Evolutionary conservation across 1,140 invertebrate genomes (phyloP).

Genomic region (Pentalonia nigronervosa): DNA sequence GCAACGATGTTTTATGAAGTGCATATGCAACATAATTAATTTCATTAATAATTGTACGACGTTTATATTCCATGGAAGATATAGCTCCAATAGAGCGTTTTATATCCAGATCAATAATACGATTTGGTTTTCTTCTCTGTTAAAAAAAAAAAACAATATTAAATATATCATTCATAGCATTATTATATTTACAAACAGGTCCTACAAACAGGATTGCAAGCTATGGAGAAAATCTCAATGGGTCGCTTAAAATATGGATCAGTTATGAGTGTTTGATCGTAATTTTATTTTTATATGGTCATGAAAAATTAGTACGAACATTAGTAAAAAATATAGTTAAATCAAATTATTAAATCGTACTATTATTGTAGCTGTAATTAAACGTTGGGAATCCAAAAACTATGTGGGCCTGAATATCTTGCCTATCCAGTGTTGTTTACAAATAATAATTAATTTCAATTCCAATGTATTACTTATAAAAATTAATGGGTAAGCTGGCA

Average conservation of each 20-base stretch:
- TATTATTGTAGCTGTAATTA: too few relatives aligned
- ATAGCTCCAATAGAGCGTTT: constrained; percentile 2
- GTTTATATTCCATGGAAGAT: constrained; percentile 24
- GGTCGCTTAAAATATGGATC: too few relatives aligned
- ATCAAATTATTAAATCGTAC: too few relatives aligned
- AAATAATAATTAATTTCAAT: background rate
- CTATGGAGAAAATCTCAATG: too few relatives aligned
- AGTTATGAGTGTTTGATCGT: too few relatives aligned
- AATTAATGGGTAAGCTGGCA: background rate
- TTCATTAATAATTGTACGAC: background rate
- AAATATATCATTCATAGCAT: background rate
- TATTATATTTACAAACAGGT: background rate
- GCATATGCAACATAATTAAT: background rate
- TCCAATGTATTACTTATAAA: background rate
- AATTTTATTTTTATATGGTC: too few relatives aligned
- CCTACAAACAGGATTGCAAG: too few relatives aligned
- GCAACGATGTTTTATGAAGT: background rate
- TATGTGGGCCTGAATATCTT: too few relatives aligned
- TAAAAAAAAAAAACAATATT: background rate
- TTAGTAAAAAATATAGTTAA: too few relatives aligned
- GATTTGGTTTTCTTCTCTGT: background rate
- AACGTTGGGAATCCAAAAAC: too few relatives aligned
- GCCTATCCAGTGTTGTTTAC: background rate
- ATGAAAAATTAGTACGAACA: too few relatives aligned
- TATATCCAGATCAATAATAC: background rate